Evolutionary conservation across 2,888 invertebrate genomes (phyloP), one percentile per base, ranked within the genome.

Genomic region (Eumerus sabulonum): DNA sequence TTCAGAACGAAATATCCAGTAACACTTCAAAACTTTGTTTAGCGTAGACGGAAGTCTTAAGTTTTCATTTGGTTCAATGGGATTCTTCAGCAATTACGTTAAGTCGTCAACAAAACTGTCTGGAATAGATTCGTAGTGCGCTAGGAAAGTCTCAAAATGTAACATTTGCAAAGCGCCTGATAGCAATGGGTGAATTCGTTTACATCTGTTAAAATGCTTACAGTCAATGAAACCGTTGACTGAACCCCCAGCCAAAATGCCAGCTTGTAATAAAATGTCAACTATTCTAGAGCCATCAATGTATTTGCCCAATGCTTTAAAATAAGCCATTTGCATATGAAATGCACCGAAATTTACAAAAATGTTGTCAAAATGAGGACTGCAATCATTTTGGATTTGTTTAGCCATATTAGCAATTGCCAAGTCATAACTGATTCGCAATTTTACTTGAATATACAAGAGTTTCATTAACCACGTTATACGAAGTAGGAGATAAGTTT

Each of bases 281-380:
- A 60, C 14, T 9, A 19, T 50, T 42, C 35, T 82, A n/a, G n/a
- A n/a, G n/a, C n/a, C n/a, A n/a, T n/a, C n/a, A n/a, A n/a, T n/a
- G n/a, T n/a, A n/a, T n/a, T n/a, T n/a, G n/a, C n/a, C n/a, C n/a
- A n/a, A n/a, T n/a, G n/a, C n/a, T n/a, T n/a, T n/a, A n/a, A n/a
- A n/a, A n/a, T n/a, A n/a, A n/a, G n/a, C n/a, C n/a, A n/a, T n/a
- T n/a, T n/a, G n/a, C n/a, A n/a, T n/a, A 85, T 85, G 60, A 85
- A 84, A 79, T 62, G 84, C 7, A 84, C 82, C 83, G n/a, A n/a
- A n/a, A 85, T 76, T 84, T 47, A 87, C 85, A 73, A 86, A 87
- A 73, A 88, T 13, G 64, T 85, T 84, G 54, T 85, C 82, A 83
- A 84, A 87, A 81, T 62, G 77, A 57, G 84, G 82, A 38, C 50